phyloP scores from a whole-genome alignment of 2,797 vertebrate genomes.

The Tadarida brasiliensis region DNA sequence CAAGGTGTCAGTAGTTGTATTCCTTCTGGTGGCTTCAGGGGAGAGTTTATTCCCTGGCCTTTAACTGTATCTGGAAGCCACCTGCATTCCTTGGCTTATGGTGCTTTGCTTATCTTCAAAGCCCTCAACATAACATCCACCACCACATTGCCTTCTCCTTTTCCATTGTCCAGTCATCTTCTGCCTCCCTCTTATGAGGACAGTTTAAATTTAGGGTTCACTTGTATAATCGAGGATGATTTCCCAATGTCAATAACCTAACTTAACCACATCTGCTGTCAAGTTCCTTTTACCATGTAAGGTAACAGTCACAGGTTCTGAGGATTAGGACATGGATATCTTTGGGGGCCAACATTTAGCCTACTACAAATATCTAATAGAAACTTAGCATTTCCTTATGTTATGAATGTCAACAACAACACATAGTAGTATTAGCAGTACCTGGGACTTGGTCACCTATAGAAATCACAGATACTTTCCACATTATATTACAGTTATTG shows the following conservation, averaged over 20 bases:
- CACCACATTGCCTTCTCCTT: neutral
- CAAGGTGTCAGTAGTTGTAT: neutral
- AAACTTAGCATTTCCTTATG: constrained; percentile 21
- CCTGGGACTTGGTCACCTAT: neutral
- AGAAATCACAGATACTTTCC: neutral
- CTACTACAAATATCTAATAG: constrained; percentile 20
- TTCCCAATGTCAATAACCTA: neutral
- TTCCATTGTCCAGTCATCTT: neutral
- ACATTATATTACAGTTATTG: neutral
- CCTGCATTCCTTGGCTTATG: constrained; percentile 3
- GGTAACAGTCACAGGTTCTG: neutral
- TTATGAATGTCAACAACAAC: neutral
- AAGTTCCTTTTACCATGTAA: constrained; percentile 19
- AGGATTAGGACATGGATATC: neutral
- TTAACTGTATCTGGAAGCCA: neutral
- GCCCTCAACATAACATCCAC: neutral
- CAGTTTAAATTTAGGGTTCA: neutral
- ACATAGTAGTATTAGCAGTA: neutral
- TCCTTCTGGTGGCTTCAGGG: neutral
- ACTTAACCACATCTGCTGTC: constrained; percentile 1
- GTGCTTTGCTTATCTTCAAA: neutral
- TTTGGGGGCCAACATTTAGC: neutral
- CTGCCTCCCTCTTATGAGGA: neutral
- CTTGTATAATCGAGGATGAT: neutral
- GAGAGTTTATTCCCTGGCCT: neutral